These are phyloP conservation scores for Phenganax marumi DNA, from an alignment of 92 coral and sea anemone species.

Conservation along the genomic window DNA sequence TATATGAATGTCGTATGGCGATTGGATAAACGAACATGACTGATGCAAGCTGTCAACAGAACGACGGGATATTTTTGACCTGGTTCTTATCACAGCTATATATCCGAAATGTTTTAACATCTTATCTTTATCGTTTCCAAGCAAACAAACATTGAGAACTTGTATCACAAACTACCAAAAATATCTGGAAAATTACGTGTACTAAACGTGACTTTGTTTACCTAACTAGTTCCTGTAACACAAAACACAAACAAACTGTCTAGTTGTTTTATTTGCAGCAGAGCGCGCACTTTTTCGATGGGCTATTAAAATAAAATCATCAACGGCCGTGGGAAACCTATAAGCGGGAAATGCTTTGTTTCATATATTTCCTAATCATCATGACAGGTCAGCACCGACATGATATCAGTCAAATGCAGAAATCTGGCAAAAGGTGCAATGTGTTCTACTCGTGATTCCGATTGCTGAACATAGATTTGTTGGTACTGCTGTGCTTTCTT, in stretches of 20 bases:
- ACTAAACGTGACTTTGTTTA: constrained; percentile 11
- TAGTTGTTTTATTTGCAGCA: constrained; percentile 22
- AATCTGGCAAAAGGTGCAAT: not conserved
- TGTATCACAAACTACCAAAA: not conserved
- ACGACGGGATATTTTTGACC: constrained; percentile 42
- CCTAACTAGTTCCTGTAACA: constrained; percentile 2
- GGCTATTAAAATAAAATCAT: constrained; percentile 44
- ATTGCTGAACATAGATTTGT: not conserved
- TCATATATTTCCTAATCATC: constrained; percentile 27
- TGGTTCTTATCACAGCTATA: constrained; percentile 48
- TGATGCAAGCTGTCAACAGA: constrained; percentile 42
- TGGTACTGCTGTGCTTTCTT: not conserved
- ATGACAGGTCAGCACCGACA: constrained; percentile 13
- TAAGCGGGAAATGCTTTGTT: constrained; percentile 30
- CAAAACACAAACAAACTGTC: constrained; percentile 31
- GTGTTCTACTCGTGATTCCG: not conserved
- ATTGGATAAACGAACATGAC: constrained; percentile 45
- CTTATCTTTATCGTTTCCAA: constrained; percentile 43
- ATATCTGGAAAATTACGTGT: not conserved
- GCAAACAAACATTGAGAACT: constrained; percentile 44
- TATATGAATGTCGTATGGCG: constrained; percentile 26
- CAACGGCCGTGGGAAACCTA: constrained; percentile 33
- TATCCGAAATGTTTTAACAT: constrained; percentile 43
- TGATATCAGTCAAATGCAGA: constrained; percentile 5
- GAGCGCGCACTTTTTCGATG: not conserved